These are phyloP conservation scores for Clavelina lepadiformis DNA, from an alignment of 23 tunicate species.

Conservation along the genomic window DNA sequence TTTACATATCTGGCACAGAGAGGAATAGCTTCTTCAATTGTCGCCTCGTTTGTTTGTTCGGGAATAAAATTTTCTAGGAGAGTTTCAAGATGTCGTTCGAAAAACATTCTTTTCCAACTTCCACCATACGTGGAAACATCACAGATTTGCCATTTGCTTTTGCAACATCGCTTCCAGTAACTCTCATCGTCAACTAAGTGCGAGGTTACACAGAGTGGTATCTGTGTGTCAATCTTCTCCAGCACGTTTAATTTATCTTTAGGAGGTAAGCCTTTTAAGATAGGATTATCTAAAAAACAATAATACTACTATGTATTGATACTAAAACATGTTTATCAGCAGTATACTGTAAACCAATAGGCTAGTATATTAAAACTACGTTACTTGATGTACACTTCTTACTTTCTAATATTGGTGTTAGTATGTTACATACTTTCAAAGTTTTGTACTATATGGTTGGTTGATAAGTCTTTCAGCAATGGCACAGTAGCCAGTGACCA, in stretches of 20 bases:
- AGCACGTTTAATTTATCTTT: slow-evolving; percentile 72
- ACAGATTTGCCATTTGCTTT: slow-evolving; percentile 56
- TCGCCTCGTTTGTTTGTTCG: slow-evolving; percentile 45
- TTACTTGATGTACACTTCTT: too few species aligned
- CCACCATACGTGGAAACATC: slow-evolving; percentile 79
- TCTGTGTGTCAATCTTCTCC: slow-evolving; percentile 50
- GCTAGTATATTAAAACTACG: too few species aligned
- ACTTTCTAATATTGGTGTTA: too few species aligned
- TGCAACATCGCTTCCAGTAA: slow-evolving; percentile 91
- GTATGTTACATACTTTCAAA: slow-evolving; percentile 64
- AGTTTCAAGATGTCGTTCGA: slow-evolving; percentile 75
- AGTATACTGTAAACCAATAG: too few species aligned
- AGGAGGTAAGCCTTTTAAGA: slow-evolving; percentile 52
- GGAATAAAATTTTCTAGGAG: slow-evolving; percentile 92
- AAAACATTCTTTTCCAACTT: slow-evolving; percentile 91
- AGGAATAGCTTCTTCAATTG: slow-evolving; percentile 55
- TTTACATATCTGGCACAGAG: slow-evolving; percentile 55
- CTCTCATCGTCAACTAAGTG: slow-evolving; percentile 77
- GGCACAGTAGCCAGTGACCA: slow-evolving; percentile 93
- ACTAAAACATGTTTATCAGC: too few species aligned
- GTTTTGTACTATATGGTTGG: slow-evolving; percentile 67
- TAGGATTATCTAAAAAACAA: slow-evolving; percentile 66
- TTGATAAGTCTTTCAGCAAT: slow-evolving; percentile 61
- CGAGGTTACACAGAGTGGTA: slow-evolving; percentile 65
- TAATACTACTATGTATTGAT: neutral